Base-by-base conservation (phyloP, 2,113 vertebrate genomes). In the Phylloscopus trochiloides region DNA sequence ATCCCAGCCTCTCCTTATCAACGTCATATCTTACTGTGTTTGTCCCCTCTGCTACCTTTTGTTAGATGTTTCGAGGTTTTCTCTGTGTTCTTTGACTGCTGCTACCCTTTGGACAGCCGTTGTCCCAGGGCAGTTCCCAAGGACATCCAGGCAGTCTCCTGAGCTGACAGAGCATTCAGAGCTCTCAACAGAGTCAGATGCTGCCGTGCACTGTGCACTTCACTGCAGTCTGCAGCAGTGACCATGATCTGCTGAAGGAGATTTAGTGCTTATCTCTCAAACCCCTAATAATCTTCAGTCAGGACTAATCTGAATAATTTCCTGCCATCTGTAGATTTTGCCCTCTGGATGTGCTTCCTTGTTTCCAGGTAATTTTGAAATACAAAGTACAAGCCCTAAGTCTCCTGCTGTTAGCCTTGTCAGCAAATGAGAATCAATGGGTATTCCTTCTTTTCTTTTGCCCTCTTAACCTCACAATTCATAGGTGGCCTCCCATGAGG, bases 131-230 rank as follows among this genome's bases (percentile, higher is more conserved):
- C 43, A 63, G 38, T 42, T 88, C 21, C 47, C 65, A 55, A 48
- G 61, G 61, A 52, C 40, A 84, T 40, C 22, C 40, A 52, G 48
- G 21, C 18, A 58, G 14, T 14, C 32, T 77, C 51, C 73, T 81
- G 52, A 85, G 82, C 32, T 43, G 34, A 38, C 20, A 3, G 0
- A 40, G 38, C 59, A 43, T 48, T 77, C 42, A 32, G 68, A 74
- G 10, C 29, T 79, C 22, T 14, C 28, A n/a, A 1, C 4, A 6
- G 26, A 29, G 26, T 43, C 1, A 0, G 0, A n/a, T 32, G 18
- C 36, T 81, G 75, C 20, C 1, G 2, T 63, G 62, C 21, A 9
- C 17, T 10, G 24, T 62, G 42, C 29, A 21, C 45, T 85, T 63
- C 20, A 8, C 57, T 57, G 48, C 6, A 1, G 11, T 59, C 54